Conservation (phyloP, 92 coral and sea anemone species). For the Zoanthus gigantus region DNA sequence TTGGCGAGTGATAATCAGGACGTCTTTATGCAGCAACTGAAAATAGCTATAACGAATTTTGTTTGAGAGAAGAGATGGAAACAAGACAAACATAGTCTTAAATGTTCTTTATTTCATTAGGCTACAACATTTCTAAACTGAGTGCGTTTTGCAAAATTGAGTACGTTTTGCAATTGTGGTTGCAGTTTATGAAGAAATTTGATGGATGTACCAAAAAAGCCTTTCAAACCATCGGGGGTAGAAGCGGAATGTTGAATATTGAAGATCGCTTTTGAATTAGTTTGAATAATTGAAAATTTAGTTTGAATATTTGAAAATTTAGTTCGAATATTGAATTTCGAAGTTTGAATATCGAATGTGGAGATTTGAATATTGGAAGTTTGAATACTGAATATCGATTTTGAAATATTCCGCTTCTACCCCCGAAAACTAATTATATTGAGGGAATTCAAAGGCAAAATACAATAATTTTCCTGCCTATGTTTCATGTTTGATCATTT, state of each 20-base stretch:
- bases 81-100: not conserved
- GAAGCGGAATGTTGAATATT: too few relatives aligned
- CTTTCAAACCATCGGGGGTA: not conserved
- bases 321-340: too few relatives aligned
- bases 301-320: too few relatives aligned
- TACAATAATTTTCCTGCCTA: not conserved
- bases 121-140: not conserved
- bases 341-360: too few relatives aligned
- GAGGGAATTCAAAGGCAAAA: not conserved
- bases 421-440: not conserved
- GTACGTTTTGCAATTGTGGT: constrained; percentile 2
- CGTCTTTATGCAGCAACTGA: constrained; percentile 26
- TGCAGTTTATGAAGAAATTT: constrained; percentile 6
- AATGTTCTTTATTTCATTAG: not conserved
- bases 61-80: constrained; percentile 4
- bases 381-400: too few relatives aligned
- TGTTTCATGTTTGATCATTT: constrained; percentile 12
- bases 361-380: too few relatives aligned
- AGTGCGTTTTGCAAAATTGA: not conserved
- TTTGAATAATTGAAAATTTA: too few relatives aligned
- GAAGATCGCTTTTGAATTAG: too few relatives aligned
- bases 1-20: constrained; percentile 12
- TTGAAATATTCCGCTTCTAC: too few relatives aligned
- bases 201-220: not conserved
- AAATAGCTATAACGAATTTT: constrained; percentile 10